Evolutionary conservation across 2,113 vertebrate genomes (phyloP), one percentile per base, ranked within the genome.

Genomic region (Coptodon bakossiorum): DNA sequence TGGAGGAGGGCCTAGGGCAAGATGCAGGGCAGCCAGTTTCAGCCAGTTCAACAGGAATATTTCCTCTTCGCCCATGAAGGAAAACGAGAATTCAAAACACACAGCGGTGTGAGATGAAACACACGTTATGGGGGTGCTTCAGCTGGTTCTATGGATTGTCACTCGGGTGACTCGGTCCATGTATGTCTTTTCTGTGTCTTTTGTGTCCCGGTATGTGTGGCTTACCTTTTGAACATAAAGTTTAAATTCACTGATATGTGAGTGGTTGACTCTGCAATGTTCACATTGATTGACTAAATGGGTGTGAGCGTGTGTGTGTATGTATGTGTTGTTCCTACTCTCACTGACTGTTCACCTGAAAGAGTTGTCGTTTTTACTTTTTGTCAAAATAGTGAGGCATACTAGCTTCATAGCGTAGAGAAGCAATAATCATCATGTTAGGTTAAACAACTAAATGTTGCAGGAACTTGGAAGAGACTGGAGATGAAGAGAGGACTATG

Each of bases 91-190:
- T 52, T 93, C 97, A 0, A 97, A 95, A 90, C 98, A 99, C 93
- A 99, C 98, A 0, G 97, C 97, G 0, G 98, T 99, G 94, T 99
- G 97, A 98, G 56, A 38, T 61, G 57, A 31, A 29, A 29, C 53
- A 8, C 73, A 31, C 17, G 27, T 34, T 7, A 52, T 12, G 5
- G 17, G 57, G 84, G 17, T 40, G 16, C 53, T 76, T 53, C 43
- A 43, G 63, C 45, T 13, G 16, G 50, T 45, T 80, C 82, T 81
- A 50, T 5, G 66, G 83, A 86, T 57, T 68, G 80, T 68, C 36
- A 56, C 59, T 52, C 1, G 40, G 38, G 61, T 27, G 56, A 79
- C 82, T 68, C 5, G 1, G 82, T 79, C 86, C 17, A 6, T 81
- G 34, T 88, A 54, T 71, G 78, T 88, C 56, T 84, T 52, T 86